phyloP scores from a whole-genome alignment of 2,113 vertebrate genomes.

The Podilymbus podiceps region DNA sequence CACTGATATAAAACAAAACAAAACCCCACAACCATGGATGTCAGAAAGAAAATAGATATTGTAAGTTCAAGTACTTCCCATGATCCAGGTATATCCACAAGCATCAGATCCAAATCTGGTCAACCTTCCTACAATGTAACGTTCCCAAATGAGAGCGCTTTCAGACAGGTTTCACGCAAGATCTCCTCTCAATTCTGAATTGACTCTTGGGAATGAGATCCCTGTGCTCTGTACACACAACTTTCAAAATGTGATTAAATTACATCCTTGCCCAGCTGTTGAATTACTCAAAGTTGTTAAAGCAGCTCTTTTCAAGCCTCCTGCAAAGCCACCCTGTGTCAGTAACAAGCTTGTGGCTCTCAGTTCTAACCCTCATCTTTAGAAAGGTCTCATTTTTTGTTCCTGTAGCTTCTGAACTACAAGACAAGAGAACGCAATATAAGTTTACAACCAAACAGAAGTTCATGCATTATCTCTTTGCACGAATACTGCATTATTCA shows the following conservation, averaged over 20 bases:
- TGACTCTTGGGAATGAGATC: not conserved
- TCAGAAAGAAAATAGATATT: not conserved
- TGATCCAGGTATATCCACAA: not conserved
- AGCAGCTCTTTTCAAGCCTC: not conserved
- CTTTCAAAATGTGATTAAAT: constrained; percentile 35
- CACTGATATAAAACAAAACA: not conserved
- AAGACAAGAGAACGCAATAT: not conserved
- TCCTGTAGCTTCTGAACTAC: not conserved
- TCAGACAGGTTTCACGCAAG: not conserved
- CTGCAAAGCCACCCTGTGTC: not conserved
- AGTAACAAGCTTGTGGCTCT: not conserved
- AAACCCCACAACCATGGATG: not conserved
- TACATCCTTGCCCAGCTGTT: not conserved
- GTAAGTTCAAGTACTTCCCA: not conserved
- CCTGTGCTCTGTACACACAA: not conserved
- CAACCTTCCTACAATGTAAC: not conserved
- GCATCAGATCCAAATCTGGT: not conserved
- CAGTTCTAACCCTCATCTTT: not conserved
- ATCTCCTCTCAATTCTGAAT: not conserved
- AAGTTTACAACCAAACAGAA: not conserved
- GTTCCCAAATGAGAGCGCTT: not conserved
- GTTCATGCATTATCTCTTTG: not conserved
- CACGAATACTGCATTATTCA: not conserved
- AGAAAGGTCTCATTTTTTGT: not conserved
- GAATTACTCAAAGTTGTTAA: constrained; percentile 5